Base-by-base conservation (phyloP, 2,888 invertebrate species). In the Tinea pellionella region DNA sequence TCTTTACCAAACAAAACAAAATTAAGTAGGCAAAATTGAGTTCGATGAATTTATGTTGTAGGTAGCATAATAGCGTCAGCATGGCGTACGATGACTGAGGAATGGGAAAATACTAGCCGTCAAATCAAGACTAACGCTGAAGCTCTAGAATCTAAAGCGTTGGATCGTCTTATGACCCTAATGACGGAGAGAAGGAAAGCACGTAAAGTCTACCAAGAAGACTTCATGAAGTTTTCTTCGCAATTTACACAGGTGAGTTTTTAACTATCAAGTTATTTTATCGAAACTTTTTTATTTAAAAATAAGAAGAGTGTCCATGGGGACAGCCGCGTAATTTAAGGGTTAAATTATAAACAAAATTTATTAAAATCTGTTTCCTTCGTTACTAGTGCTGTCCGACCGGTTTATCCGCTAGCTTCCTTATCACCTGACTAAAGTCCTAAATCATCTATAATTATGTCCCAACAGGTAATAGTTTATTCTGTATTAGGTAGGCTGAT, bases 11-110 rank as follows among this genome's bases (percentile, higher is more conserved):
- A n/a, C n/a, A n/a, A n/a, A n/a, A n/a, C n/a, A n/a, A n/a, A n/a
- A n/a, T n/a, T n/a, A n/a, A n/a, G n/a, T n/a, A n/a, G n/a, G n/a
- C n/a, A n/a, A n/a, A n/a, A n/a, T n/a, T n/a, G n/a, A n/a, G n/a
- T n/a, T n/a, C n/a, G n/a, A n/a, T n/a, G n/a, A n/a, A n/a, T n/a
- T n/a, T n/a, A n/a, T 59, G 32, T 71, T 70, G 1, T 68, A 91
- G 91, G 90, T 59, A 93, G 93, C 68, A 82, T 92, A 59, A 90
- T 93, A 67, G 89, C 90, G 41, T 87, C 90, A 61, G 90, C 92
- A 59, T 97, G 97, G 97, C 91, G 92, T 67, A 92, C 92, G 61
- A 93, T 96, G 82, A 93, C 97, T 80, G 95, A 96, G 69, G 96
- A 97, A 71, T 90, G 97, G 78, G 97, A 97, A 75, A 93, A 91